Conservation (phyloP, 2,797 vertebrate genomes). For the Miichthys miiuy region DNA sequence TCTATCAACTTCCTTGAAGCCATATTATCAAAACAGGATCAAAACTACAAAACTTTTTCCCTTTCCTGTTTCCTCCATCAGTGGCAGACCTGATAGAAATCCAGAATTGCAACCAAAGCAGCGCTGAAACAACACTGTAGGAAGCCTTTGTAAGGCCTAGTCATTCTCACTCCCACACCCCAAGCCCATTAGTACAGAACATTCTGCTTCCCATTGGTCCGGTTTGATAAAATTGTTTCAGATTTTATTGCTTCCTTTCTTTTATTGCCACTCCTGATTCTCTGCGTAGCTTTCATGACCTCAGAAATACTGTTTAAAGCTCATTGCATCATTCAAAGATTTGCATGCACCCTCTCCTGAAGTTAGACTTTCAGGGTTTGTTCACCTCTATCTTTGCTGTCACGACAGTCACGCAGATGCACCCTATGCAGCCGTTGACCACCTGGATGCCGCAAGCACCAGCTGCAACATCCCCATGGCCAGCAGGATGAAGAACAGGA, state of each 20-base stretch:
- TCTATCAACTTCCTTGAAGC: constrained; percentile 11
- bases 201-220: neutral
- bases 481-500: constrained; percentile 88
- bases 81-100: constrained; percentile 10
- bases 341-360: neutral
- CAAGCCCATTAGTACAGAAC: neutral
- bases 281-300: neutral
- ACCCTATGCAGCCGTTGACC: constrained; percentile 90
- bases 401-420: constrained; percentile 90
- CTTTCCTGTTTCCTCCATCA: constrained; percentile 46
- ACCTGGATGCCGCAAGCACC: constrained; percentile 89
- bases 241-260: neutral
- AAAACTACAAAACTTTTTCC: constrained; percentile 22
- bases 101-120: constrained; percentile 11
- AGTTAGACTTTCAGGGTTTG: neutral
- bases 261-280: neutral
- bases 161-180: neutral
- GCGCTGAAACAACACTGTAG: constrained; percentile 1
- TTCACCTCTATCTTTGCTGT: constrained; percentile 79
- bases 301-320: neutral
- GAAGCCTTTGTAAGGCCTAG: neutral
- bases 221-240: neutral
- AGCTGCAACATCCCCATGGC: constrained; percentile 84
- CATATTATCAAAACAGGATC: constrained; percentile 20
- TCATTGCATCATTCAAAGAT: neutral